Evolutionary conservation across 2,113 vertebrate species (phyloP).

Genomic region (Nesoenas mayeri): DNA sequence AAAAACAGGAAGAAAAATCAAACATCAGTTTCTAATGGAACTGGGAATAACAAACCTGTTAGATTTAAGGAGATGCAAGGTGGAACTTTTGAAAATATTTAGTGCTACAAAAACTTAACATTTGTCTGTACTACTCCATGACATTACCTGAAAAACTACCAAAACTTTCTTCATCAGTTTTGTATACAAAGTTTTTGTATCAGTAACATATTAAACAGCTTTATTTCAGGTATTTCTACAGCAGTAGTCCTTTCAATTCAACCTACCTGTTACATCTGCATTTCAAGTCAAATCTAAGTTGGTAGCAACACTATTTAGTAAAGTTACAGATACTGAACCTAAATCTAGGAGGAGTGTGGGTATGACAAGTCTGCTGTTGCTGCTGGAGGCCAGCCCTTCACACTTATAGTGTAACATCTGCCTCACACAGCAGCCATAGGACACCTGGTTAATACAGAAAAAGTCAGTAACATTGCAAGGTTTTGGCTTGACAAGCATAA

Average conservation of each 20-base stretch:
- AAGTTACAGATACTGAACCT: background rate
- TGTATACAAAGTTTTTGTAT: background rate
- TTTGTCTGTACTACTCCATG: background rate
- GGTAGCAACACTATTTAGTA: background rate
- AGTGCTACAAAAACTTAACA: background rate
- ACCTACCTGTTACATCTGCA: background rate
- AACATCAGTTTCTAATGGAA: background rate
- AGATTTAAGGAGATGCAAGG: background rate
- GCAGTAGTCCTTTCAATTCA: background rate
- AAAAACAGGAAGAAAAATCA: background rate
- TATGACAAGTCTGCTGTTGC: background rate
- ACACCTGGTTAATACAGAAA: background rate
- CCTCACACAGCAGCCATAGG: background rate
- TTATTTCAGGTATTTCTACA: background rate
- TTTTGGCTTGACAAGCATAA: background rate
- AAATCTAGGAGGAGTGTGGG: background rate
- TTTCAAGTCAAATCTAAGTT: background rate
- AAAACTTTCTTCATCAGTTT: background rate
- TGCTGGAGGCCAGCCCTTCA: background rate
- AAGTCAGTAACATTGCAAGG: background rate
- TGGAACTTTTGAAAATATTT: background rate
- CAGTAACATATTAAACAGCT: background rate
- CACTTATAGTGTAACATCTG: background rate
- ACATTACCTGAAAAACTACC: background rate
- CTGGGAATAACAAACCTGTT: background rate